Conservation (phyloP, 2,797 vertebrate genomes). For the Fundulus diaphanus region DNA sequence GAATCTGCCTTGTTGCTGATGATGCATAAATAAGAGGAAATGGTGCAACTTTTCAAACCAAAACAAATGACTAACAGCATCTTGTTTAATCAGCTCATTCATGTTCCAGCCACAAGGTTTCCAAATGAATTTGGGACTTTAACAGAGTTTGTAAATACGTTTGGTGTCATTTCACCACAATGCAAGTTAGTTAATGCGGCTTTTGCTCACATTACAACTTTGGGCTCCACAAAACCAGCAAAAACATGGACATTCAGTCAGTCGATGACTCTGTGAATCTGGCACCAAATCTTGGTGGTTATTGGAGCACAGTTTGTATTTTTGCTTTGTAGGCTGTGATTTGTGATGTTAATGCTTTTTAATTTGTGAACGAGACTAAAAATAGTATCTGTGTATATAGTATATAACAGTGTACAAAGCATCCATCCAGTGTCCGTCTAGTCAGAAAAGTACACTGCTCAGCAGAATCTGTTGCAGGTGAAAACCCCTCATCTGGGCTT, state of each 20-base stretch:
- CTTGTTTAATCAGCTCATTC: slow-evolving; percentile 39
- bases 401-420: no score
- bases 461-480: no score
- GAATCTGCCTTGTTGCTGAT: slow-evolving; percentile 31
- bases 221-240: background rate
- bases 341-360: background rate
- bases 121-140: slow-evolving; percentile 16
- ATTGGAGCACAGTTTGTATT: background rate
- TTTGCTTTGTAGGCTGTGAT: background rate
- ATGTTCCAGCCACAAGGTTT: slow-evolving; percentile 21
- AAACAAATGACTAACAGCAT: slow-evolving; percentile 10
- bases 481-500: no score
- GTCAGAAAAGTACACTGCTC: no score
- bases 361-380: background rate
- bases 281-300: background rate
- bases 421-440: no score
- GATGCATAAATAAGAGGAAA: slow-evolving; percentile 36
- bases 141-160: background rate
- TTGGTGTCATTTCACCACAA: slow-evolving; percentile 1
- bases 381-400: no score
- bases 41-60: slow-evolving; percentile 7
- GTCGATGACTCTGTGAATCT: background rate
- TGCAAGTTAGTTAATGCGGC: background rate
- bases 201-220: background rate
- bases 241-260: background rate